phyloP scores from a whole-genome alignment of 2,797 vertebrate species.

The Danio tinwini region DNA sequence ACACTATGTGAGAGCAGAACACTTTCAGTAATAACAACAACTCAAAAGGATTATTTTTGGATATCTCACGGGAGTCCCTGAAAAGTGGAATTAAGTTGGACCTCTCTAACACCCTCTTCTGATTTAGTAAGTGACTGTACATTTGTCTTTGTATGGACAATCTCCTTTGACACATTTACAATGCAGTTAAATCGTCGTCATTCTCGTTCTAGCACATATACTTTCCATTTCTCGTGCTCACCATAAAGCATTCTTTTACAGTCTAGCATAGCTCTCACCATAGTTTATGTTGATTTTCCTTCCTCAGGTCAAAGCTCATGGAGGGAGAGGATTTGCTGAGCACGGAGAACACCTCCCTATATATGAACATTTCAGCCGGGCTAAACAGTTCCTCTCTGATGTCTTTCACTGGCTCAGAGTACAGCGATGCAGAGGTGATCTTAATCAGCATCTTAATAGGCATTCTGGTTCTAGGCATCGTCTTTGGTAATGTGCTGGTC shows the following conservation, averaged over 20 bases:
- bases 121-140: constrained; percentile 48
- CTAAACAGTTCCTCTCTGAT: constrained; percentile 55
- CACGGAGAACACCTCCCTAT: constrained; percentile 37
- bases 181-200: background rate
- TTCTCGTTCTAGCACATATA: background rate
- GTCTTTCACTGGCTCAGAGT: constrained; percentile 48
- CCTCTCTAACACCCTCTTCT: constrained; percentile 33
- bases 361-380: constrained; percentile 59
- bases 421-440: constrained; percentile 80
- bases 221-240: background rate
- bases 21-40: constrained; percentile 8
- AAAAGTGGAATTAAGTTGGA: constrained; percentile 26
- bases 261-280: constrained; percentile 4
- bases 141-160: background rate
- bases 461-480: constrained; percentile 87
- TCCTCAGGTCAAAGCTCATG: constrained; percentile 68
- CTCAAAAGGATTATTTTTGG: constrained; percentile 29
- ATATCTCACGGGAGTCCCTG: constrained; percentile 43
- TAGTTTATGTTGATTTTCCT: constrained; percentile 21
- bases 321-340: constrained; percentile 42
- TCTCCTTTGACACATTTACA: background rate
- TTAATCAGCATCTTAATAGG: constrained; percentile 88
- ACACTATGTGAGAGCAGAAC: constrained; percentile 26
- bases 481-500: constrained; percentile 94
- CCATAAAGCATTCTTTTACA: constrained; percentile 16